These are phyloP conservation scores for rat (Rattus norvegicus) DNA, from an alignment of 2,113 vertebrate species.

Conservation along the genomic window DNA sequence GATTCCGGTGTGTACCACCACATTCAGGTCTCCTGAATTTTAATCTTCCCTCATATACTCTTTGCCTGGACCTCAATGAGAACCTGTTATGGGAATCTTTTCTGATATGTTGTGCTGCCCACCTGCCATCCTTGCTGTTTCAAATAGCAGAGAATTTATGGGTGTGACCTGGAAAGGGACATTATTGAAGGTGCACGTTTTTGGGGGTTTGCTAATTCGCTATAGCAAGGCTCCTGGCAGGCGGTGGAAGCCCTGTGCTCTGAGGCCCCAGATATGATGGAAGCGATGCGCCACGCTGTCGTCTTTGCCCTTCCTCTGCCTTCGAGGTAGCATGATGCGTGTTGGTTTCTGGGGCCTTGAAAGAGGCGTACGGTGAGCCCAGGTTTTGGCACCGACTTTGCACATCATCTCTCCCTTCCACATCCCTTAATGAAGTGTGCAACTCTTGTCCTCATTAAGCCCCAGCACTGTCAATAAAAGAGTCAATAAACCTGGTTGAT, in stretches of 20 bases:
- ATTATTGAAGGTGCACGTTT: not conserved
- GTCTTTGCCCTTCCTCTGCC: not conserved
- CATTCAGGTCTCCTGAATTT: not conserved
- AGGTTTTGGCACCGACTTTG: not conserved
- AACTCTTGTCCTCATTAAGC: constrained; percentile 87
- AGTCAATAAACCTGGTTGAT: constrained; percentile 87
- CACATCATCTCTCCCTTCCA: constrained; percentile 32
- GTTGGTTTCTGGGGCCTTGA: not conserved
- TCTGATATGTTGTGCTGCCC: not conserved
- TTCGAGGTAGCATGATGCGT: not conserved
- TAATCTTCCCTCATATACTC: not conserved
- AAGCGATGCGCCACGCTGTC: not conserved
- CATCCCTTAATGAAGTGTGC: constrained; percentile 86
- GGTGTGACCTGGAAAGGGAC: not conserved
- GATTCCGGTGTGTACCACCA: not conserved
- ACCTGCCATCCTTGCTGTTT: not conserved
- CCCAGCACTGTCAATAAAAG: constrained; percentile 85
- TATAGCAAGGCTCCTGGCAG: constrained; percentile 13
- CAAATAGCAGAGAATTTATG: not conserved
- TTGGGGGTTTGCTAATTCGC: constrained; percentile 3
- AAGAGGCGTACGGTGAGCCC: not conserved
- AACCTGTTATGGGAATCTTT: not conserved
- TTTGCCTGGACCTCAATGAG: not conserved
- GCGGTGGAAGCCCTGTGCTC: not conserved
- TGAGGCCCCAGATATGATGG: not conserved